phyloP scores from a whole-genome alignment of 30 jellyfish, hydroid and myxozoan species.

The Chrysaora quinquecirrha region DNA sequence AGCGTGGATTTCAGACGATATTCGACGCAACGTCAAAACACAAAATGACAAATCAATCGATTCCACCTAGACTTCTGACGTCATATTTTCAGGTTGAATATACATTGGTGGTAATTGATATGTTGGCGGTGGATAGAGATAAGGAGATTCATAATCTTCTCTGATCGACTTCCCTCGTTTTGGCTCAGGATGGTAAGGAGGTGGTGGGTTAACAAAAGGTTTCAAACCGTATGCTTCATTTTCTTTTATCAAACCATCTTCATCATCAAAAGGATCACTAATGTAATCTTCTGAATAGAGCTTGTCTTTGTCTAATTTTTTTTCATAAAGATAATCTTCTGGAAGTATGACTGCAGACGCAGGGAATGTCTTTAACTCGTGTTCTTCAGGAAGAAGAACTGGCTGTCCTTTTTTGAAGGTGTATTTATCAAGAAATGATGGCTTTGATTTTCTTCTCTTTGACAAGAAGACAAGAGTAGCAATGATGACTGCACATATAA shows the following conservation, averaged over 20 bases:
- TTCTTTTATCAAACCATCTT: constrained; percentile 14
- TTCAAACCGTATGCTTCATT: constrained; percentile 39
- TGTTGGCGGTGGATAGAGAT: constrained; percentile 55
- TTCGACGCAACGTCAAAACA: too few species aligned
- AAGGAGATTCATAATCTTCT: constrained; percentile 55
- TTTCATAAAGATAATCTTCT: constrained; percentile 25
- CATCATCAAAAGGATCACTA: constrained; percentile 22
- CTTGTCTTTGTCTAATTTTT: not conserved
- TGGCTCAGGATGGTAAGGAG: constrained; percentile 37
- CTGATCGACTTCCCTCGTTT: constrained; percentile 5
- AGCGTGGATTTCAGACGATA: too few species aligned
- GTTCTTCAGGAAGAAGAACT: constrained; percentile 68
- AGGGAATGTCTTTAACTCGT: constrained; percentile 26
- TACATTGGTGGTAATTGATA: constrained; percentile 58
- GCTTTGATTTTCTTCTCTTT: constrained; percentile 50
- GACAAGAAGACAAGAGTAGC: constrained; percentile 24
- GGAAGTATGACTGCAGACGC: constrained; percentile 47
- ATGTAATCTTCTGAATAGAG: not conserved
- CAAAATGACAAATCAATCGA: too few species aligned
- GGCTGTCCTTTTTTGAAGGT: constrained; percentile 68
- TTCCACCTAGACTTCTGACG: constrained; percentile 55
- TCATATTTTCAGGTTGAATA: constrained; percentile 32
- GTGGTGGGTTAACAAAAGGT: constrained; percentile 43
- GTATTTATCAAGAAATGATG: constrained; percentile 48
- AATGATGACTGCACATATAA: constrained; percentile 34